phyloP scores from a whole-genome alignment of 92 coral and sea anemone genomes.

The Siderastrea radians region DNA sequence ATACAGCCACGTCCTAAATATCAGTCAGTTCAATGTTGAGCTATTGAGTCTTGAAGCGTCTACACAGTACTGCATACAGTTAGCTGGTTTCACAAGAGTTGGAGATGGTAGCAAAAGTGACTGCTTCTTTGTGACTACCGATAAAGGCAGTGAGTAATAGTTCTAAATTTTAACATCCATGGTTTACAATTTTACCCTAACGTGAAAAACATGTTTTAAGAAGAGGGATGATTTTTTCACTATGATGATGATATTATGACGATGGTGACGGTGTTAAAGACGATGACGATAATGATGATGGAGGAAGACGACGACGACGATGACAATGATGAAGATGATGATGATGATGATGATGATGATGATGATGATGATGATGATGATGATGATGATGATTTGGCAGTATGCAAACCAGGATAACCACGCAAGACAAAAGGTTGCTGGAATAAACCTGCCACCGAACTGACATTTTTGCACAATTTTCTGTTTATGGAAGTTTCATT shows the following conservation, averaged over 20 bases:
- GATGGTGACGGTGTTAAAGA: no score
- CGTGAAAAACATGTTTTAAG: no score
- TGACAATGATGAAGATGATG: no score
- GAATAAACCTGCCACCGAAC: neutral
- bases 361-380: no score
- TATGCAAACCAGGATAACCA: no score
- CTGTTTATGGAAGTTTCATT: no score
- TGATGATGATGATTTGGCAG: no score
- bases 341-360: no score
- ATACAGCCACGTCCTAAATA: neutral
- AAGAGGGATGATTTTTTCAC: neutral
- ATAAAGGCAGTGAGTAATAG: slow-evolving; percentile 1
- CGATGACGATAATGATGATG: neutral
- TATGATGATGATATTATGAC: neutral
- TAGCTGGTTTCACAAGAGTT: slow-evolving; percentile 28
- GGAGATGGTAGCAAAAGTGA: slow-evolving; percentile 11
- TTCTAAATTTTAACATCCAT: no score
- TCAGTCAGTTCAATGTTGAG: neutral
- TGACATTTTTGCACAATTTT: no score
- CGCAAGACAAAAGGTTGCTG: neutral
- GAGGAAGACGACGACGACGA: neutral
- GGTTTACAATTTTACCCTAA: no score
- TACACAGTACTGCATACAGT: slow-evolving; percentile 28
- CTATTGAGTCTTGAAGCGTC: slow-evolving; percentile 2
- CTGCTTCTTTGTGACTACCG: slow-evolving; percentile 19